These are phyloP conservation scores for Diarsia dahlii DNA, from an alignment of 2,888 invertebrate species.

Conservation along the genomic window DNA sequence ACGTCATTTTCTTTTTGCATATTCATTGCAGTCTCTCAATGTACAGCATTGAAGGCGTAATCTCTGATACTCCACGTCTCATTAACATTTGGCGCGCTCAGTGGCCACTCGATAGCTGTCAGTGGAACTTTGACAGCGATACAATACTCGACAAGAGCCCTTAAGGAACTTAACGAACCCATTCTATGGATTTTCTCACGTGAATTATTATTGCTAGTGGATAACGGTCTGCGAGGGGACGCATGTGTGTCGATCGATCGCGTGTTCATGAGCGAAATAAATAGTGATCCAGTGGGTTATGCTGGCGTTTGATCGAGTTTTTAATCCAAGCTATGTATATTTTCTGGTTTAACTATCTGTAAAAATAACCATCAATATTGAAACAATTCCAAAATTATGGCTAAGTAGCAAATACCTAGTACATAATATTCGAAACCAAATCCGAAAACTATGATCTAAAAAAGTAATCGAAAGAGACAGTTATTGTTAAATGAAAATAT, in stretches of 20 bases:
- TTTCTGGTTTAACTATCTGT: not conserved
- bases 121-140: conserved; percentile 80
- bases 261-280: conserved; percentile 50
- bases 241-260: conserved; percentile 61
- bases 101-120: conserved; percentile 80
- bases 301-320: conserved; percentile 1
- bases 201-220: conserved; percentile 78
- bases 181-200: conserved; percentile 89
- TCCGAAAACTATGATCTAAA: not conserved
- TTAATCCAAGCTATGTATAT: no score
- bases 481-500: not conserved
- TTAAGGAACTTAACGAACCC: conserved; percentile 88
- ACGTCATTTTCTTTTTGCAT: conserved; percentile 65
- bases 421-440: not conserved
- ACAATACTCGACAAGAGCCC: conserved; percentile 84
- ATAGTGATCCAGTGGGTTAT: conserved; percentile 11
- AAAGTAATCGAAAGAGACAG: not conserved
- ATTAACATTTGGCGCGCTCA: conserved; percentile 74
- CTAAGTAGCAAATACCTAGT: no score
- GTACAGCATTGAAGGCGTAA: conserved; percentile 63
- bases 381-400: not conserved
- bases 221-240: conserved; percentile 62
- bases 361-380: not conserved
- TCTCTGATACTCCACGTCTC: conserved; percentile 65
- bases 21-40: conserved; percentile 68